phyloP scores from a whole-genome alignment of 2,797 vertebrate species.

The Huso huso region DNA sequence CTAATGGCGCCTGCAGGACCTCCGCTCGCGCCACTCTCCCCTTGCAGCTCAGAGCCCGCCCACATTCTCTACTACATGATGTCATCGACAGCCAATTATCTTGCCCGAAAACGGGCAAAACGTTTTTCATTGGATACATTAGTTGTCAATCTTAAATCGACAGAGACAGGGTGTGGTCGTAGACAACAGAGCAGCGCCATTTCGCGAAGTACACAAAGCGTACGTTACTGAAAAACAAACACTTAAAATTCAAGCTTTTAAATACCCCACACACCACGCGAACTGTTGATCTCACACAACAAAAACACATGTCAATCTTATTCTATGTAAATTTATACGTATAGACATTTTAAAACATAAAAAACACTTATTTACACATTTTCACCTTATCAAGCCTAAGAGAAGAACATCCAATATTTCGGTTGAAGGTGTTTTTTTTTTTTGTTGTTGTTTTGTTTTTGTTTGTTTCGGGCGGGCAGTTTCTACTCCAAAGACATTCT shows the following conservation, averaged over 20 bases:
- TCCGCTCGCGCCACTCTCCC: slow-evolving; percentile 80
- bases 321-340: too few relatives aligned
- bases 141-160: slow-evolving; percentile 22
- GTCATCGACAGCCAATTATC: slow-evolving; percentile 70
- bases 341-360: too few relatives aligned
- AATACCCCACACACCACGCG: too few relatives aligned
- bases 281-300: too few relatives aligned
- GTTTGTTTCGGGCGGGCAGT: too few relatives aligned
- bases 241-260: too few relatives aligned
- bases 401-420: slow-evolving; percentile 20
- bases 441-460: too few relatives aligned
- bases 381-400: background rate
- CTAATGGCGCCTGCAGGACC: slow-evolving; percentile 73
- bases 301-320: too few relatives aligned
- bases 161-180: slow-evolving; percentile 19
- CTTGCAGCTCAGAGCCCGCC: slow-evolving; percentile 68
- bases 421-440: slow-evolving; percentile 21
- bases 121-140: slow-evolving; percentile 27
- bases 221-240: slow-evolving; percentile 6
- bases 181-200: slow-evolving; percentile 39
- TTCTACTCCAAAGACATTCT: too few relatives aligned
- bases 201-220: slow-evolving; percentile 39
- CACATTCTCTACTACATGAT: slow-evolving; percentile 76
- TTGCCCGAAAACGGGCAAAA: slow-evolving; percentile 33
- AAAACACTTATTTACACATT: background rate